A percentile compares a stretch with the other conserved stretches of the same genome.
Conservation (phyloP, 2,888 invertebrate genomes). For the Plagodis dolabraria region DNA sequence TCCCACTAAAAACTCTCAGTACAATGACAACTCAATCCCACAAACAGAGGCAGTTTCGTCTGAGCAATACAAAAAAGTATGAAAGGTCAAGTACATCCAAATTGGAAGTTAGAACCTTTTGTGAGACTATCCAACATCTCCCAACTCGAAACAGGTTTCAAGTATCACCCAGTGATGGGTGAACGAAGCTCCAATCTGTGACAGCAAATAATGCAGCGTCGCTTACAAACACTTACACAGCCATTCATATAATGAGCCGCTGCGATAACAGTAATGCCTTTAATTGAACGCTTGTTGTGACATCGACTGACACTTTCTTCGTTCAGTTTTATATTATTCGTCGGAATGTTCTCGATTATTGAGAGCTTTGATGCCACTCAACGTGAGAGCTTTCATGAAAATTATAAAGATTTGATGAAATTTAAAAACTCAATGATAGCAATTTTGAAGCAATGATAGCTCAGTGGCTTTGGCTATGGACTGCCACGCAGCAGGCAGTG, state of each 20-base stretch:
- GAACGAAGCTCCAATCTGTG: slow-evolving; percentile 62
- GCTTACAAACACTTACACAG: slow-evolving; percentile 65
- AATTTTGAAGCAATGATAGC: too few species aligned
- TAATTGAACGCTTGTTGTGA: slow-evolving; percentile 62
- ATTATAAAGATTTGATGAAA: too few species aligned
- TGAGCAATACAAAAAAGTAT: too few species aligned
- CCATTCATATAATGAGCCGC: slow-evolving; percentile 71
- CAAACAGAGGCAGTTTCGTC: too few species aligned
- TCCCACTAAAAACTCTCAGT: too few species aligned
- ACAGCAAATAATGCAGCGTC: slow-evolving; percentile 73
- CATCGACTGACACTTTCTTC: slow-evolving; percentile 18
- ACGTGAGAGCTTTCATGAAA: too few species aligned
- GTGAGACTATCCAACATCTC: slow-evolving; percentile 3
- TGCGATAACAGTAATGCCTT: slow-evolving; percentile 72
- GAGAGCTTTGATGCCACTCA: too few species aligned
- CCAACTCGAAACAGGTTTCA: slow-evolving; percentile 42
- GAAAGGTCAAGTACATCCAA: too few species aligned
- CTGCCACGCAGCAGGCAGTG: too few species aligned
- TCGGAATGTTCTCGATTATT: neutral
- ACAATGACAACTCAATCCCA: too few species aligned
- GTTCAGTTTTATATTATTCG: slow-evolving; percentile 7
- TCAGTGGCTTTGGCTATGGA: too few species aligned
- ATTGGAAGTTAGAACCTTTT: neutral
- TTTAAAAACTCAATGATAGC: too few species aligned
- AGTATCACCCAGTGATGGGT: slow-evolving; percentile 57